phyloP scores from a whole-genome alignment of 1,140 invertebrate genomes.

The Gryllus bimaculatus region DNA sequence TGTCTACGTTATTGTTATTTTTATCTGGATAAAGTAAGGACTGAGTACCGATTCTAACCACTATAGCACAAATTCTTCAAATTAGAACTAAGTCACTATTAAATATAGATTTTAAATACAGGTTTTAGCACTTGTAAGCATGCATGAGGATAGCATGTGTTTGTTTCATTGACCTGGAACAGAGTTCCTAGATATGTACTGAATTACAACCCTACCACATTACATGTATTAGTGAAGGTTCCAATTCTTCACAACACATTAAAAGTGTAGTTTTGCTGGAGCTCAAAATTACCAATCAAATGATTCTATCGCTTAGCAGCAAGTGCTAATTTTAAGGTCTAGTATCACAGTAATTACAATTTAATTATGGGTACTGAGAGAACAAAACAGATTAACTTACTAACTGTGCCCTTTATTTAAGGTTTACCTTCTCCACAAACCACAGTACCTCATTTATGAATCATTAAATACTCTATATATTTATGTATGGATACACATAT shows the following conservation, averaged over 20 bases:
- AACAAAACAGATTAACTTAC: not conserved
- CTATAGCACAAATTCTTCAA: too few species aligned
- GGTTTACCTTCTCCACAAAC: not conserved
- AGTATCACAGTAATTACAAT: not conserved
- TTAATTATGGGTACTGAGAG: not conserved
- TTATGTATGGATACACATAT: not conserved
- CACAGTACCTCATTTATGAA: not conserved
- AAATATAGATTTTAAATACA: too few species aligned
- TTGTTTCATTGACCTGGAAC: too few species aligned
- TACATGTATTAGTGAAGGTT: not conserved
- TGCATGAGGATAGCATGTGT: too few species aligned
- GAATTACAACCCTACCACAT: not conserved
- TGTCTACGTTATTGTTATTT: too few species aligned
- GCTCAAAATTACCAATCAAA: not conserved
- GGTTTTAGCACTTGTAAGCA: too few species aligned
- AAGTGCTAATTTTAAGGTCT: not conserved
- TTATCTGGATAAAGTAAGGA: too few species aligned
- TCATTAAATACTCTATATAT: slow-evolving; percentile 2
- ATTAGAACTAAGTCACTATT: too few species aligned
- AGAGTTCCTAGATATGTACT: too few species aligned
- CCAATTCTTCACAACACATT: not conserved
- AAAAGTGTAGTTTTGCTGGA: not conserved
- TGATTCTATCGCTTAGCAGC: not conserved
- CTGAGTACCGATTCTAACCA: too few species aligned
- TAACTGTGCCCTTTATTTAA: not conserved